These are phyloP conservation scores for Amorpha juglandis DNA, from an alignment of 2,888 invertebrate genomes.

Conservation along the genomic window DNA sequence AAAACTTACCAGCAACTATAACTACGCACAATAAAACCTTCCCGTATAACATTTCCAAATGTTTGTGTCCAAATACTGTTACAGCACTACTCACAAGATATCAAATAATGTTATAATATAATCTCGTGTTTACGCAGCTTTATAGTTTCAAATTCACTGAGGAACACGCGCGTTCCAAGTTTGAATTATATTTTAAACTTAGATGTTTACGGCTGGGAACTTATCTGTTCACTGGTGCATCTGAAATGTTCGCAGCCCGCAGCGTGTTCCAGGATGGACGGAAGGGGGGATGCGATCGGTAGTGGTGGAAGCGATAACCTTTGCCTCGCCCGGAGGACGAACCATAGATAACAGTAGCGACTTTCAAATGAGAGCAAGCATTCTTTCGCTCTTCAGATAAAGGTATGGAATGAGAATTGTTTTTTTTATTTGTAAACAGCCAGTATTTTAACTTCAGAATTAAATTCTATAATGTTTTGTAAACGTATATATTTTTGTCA, in stretches of 20 bases:
- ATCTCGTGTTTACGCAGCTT: constrained; percentile 9
- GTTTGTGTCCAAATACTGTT: constrained; percentile 57
- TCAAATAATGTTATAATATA: constrained; percentile 15
- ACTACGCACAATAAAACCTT: constrained; percentile 69
- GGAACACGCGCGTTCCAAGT: constrained; percentile 37
- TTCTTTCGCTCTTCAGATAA: constrained; percentile 63
- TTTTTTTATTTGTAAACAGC: constrained; percentile 31
- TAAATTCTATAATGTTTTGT: too few species aligned
- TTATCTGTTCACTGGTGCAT: constrained; percentile 74
- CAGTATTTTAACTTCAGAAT: neutral
- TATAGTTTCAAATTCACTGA: neutral
- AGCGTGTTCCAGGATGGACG: constrained; percentile 53
- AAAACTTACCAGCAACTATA: constrained; percentile 71
- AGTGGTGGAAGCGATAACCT: constrained; percentile 72
- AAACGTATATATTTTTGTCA: too few species aligned
- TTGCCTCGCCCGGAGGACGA: constrained; percentile 70
- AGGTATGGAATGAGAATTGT: constrained; percentile 35
- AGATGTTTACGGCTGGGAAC: constrained; percentile 61
- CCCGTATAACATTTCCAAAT: constrained; percentile 78
- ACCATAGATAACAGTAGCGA: constrained; percentile 62
- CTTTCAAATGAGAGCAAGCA: constrained; percentile 74
- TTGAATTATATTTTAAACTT: constrained; percentile 42
- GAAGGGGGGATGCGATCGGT: constrained; percentile 55
- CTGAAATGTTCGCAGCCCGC: constrained; percentile 53
- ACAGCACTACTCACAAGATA: constrained; percentile 42